Conservation (phyloP, 2,113 vertebrate genomes). For the Hydrolagus affinis region DNA sequence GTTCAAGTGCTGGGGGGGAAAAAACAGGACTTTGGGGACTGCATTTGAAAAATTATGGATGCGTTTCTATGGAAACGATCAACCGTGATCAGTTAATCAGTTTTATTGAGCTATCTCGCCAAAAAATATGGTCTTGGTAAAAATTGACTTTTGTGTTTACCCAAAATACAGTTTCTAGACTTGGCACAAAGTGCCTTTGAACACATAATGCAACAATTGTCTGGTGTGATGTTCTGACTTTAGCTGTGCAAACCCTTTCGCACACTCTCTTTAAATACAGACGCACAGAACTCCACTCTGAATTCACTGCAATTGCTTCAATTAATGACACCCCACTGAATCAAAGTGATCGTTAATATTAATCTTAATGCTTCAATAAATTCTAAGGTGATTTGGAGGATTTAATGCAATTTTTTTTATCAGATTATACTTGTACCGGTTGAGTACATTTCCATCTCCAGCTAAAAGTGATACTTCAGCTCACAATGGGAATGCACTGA, state of each 20-base stretch:
- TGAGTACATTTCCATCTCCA: not conserved
- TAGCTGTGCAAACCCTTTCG: not conserved
- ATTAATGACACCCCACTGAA: not conserved
- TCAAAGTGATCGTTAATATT: not conserved
- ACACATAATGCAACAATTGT: not conserved
- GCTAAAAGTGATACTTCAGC: not conserved
- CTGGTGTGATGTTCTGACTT: not conserved
- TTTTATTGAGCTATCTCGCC: not conserved
- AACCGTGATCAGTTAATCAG: constrained; percentile 8
- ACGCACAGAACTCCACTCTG: not conserved
- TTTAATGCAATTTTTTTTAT: constrained; percentile 16
- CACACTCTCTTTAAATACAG: not conserved
- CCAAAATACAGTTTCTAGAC: not conserved
- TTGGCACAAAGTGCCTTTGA: not conserved
- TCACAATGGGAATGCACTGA: no score
- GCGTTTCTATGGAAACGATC: constrained; percentile 55
- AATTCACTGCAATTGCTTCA: constrained; percentile 6
- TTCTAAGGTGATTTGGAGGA: not conserved
- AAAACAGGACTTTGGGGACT: constrained; percentile 6
- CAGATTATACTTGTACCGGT: no score
- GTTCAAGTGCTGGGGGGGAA: constrained; percentile 36
- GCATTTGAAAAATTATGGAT: constrained; percentile 38
- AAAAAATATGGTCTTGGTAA: constrained; percentile 2
- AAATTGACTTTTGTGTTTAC: not conserved
- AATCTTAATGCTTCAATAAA: not conserved